Evolutionary conservation across 2,797 vertebrate genomes (phyloP), one percentile per base, ranked within the genome.

Genomic region (Hoplostethus mediterraneus): DNA sequence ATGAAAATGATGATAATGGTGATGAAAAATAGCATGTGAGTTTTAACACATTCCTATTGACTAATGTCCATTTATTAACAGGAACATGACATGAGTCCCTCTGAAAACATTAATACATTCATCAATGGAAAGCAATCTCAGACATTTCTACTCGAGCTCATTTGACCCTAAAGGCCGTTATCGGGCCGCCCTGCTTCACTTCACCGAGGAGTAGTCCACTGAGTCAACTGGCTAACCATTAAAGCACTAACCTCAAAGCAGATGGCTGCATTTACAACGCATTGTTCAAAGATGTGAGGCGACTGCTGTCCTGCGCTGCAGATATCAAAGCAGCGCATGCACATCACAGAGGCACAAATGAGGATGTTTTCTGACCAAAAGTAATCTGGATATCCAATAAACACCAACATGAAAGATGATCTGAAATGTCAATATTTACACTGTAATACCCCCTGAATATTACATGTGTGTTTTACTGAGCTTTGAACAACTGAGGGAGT

Each of bases 321-420:
- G 4, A 77, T 77, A 86, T 91, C 85, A 90, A 88, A 90, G 83
- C 77, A 6, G 55, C 73, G 44, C 52, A 73, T 66, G 58, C 73
- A 81, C 81, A 81, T 84, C 83, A 82, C 71, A 80, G 66, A 68
- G 71, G 73, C 73, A 71, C 64, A 61, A 75, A 73, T 45, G 63
- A 79, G 58, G 45, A 54, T 78, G 68, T 82, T 73, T 79, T 80
- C 70, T 71, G 30, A 73, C 64, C 57, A 5, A 59, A 25, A 56
- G 25, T 12, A 30, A 67, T 28, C 40, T 67, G 63, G 77, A 68
- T 25, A 25, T 70, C 84, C 58, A 69, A 78, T 87, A 87, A 90
- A 90, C 78, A 63, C 56, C 53, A 14, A 65, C 61, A 82, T 89
- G 57, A 90, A 88, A 75, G 61, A 57, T 51, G 40, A 40, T 54